These are phyloP conservation scores for Cordylochernes scorpioides DNA, from an alignment of 2,888 invertebrate species.

Conservation along the genomic window DNA sequence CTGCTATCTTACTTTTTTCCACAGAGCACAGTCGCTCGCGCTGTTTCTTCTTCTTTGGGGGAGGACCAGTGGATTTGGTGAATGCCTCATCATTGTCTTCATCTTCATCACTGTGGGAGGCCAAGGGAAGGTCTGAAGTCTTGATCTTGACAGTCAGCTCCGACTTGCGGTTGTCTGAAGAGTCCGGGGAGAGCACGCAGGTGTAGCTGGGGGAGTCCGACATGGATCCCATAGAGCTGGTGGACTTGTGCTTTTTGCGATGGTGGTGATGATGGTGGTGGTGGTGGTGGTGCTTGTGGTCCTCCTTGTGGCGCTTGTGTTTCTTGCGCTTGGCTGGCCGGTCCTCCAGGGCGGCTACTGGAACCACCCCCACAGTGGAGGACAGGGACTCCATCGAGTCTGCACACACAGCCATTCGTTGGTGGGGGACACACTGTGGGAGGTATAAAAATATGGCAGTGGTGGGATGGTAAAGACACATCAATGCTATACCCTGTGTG, in stretches of 20 bases:
- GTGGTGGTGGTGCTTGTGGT: constrained; percentile 37
- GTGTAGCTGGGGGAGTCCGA: background rate
- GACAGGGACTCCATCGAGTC: no score
- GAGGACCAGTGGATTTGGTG: background rate
- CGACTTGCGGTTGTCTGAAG: constrained; percentile 8
- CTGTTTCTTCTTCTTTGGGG: constrained; percentile 9
- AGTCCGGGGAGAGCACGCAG: background rate
- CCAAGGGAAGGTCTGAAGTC: constrained; percentile 9
- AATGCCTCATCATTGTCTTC: constrained; percentile 1
- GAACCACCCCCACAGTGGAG: no score
- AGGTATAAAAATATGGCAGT: no score
- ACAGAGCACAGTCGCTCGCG: constrained; percentile 15
- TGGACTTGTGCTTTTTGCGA: constrained; percentile 16
- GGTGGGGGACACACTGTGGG: no score
- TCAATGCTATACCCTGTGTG: no score
- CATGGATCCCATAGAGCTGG: constrained; percentile 2
- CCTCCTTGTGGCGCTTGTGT: constrained; percentile 13
- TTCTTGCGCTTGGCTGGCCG: constrained; percentile 12
- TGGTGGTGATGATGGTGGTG: constrained; percentile 29
- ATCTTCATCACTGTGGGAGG: constrained; percentile 4
- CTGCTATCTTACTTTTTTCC: constrained; percentile 18
- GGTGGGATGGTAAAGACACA: no score
- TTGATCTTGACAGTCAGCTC: constrained; percentile 14
- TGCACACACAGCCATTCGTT: no score
- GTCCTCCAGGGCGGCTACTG: no score